A percentile compares a stretch with the other conserved stretches of the same genome.
These are phyloP conservation scores for Propithecus perrieri DNA, from an alignment of 2,797 vertebrate species.

Conservation along the genomic window DNA sequence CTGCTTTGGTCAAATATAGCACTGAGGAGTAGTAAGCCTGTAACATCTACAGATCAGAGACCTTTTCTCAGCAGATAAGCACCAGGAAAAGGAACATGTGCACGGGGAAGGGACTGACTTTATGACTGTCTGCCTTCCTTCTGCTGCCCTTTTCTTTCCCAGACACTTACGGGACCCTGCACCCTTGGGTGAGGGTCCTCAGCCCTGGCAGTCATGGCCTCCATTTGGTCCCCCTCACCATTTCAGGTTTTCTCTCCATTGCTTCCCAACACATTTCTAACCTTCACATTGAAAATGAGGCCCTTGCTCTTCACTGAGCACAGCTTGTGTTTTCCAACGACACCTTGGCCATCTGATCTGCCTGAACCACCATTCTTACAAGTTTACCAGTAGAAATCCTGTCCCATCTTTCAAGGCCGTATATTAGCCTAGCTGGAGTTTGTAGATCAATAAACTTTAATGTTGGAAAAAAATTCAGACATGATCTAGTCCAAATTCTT, in stretches of 20 bases:
- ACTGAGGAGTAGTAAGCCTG: not conserved
- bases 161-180: not conserved
- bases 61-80: not conserved
- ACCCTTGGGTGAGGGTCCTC: not conserved
- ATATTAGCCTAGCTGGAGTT: not conserved
- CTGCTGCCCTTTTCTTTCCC: not conserved
- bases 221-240: not conserved
- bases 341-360: not conserved
- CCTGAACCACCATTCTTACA: not conserved
- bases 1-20: not conserved
- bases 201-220: not conserved
- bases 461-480: not conserved
- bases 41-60: not conserved
- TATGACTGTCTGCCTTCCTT: not conserved
- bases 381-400: not conserved
- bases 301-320: not conserved
- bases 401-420: not conserved
- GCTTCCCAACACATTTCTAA: not conserved
- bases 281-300: not conserved
- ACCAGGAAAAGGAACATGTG: not conserved
- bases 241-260: not conserved
- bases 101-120: not conserved
- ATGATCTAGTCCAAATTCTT: not conserved
- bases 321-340: not conserved
- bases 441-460: not conserved